Evolutionary conservation across 2,113 vertebrate genomes (phyloP), one percentile per base, ranked within the genome.

Genomic region (Sigmodon hispidus): DNA sequence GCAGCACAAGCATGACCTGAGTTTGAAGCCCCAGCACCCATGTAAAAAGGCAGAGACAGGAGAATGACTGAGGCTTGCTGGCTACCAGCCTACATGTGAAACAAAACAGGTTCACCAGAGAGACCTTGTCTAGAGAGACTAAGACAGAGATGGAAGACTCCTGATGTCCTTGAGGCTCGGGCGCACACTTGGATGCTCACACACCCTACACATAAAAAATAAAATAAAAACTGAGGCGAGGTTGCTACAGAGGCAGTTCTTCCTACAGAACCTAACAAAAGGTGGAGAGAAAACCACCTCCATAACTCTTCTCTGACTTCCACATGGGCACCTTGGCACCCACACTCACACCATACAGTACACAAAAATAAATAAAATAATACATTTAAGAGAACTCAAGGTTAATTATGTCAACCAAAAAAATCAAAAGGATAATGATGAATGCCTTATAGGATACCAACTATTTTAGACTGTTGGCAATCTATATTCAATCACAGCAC

Each of bases 371-470:
- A 59, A 61, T 59, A 83, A 36, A 75, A 50, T 52, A 79, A 50
- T 40, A 65, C 21, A 85, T 31, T 57, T 57, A 59, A 81, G 55
- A 81, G 55, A 81, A 90, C 55, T 63, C 61, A 91, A 61, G 76
- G 7, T 73, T 45, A 84, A 77, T 50, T 57, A 79, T 36, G 91
- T 83, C 69, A 96, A 95, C 45, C 45, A 45, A 63, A 90, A 92
- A 76, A 40, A 79, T 15, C 3, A 95, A 61, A 94, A 90, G 88
- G 79, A 76, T 31, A 40, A 93, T 34, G 8, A n/a, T 31, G 50
- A 34, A 26, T 88, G 48, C 72, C 75, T 88, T 76, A 36, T 15
- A 50, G 43, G 72, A 81, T 6, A 87, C 7, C 11, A 11, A 84
- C 7, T 69, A 11, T 67, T 40, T 75, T 73, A 81, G 9, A 83